Evolutionary conservation across 2,797 vertebrate genomes (phyloP), one percentile per base, ranked within the genome.

Genomic region (Melanogrammus aeglefinus): DNA sequence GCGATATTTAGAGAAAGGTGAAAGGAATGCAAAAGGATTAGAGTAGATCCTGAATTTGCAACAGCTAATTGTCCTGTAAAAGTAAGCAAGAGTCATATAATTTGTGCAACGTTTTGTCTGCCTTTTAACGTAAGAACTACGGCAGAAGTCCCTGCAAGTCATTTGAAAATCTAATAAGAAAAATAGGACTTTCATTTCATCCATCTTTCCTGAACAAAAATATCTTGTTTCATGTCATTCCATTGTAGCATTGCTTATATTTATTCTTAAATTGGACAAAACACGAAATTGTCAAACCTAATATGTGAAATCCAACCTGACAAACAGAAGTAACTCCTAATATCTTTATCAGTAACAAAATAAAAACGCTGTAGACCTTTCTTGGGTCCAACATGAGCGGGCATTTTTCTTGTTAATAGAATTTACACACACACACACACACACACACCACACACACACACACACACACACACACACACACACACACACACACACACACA

Each of bases 141-240:
- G 96, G 96, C 96, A 96, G 95, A 92, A 95, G 95, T 96, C 96
- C 96, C 96, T 97, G 96, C 95, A 94, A 96, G 96, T 87, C 86
- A 88, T 94, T 94, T 92, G 91, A 91, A 91, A 91, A 91, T 91
- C 87, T 82, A 92, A 92, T 91, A 92, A 92, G 92, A 95, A 93
- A 95, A 93, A 93, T 89, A 91, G 83, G 87, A 88, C 92, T 89
- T 92, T 90, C 91, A 89, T 84, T 87, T 86, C 76, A 85, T 86
- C 86, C 77, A 85, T 84, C 81, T 84, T 87, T 86, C 86, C 89
- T 84, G 91, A 91, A 91, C 87, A 91, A 89, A 93, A 83, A 87
- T 70, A 85, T 87, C 74, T 83, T 75, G 75, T 82, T 85, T 91
- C 79, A 85, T 88, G 87, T 88, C 81, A 89, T 85, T 89, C 78